phyloP scores from a whole-genome alignment of 1,140 invertebrate genomes.

The Adoxophyes honmai region DNA sequence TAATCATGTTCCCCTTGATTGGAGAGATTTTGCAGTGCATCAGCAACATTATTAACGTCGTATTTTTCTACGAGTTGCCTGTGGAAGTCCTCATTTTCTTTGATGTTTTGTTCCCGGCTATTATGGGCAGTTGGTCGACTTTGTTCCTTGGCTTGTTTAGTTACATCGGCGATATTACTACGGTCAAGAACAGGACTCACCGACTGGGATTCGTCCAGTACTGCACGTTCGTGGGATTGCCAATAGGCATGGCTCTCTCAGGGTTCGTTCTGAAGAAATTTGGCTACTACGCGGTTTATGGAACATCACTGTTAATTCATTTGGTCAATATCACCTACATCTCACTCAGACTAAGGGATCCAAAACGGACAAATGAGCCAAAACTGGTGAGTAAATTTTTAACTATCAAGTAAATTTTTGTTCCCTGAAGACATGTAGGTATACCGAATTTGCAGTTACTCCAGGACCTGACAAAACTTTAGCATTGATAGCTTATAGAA shows the following conservation, averaged over 20 bases:
- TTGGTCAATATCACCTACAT: conserved; percentile 53
- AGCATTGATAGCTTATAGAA: too few relatives aligned
- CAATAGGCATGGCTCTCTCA: conserved; percentile 65
- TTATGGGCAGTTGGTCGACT: conserved; percentile 75
- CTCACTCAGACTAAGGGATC: conserved; percentile 64
- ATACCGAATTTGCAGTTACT: too few relatives aligned
- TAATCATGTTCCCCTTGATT: conserved; percentile 65
- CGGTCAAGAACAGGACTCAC: conserved; percentile 73
- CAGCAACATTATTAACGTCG: conserved; percentile 72
- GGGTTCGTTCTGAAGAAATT: conserved; percentile 57
- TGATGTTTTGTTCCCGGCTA: conserved; percentile 70
- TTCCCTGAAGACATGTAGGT: too few relatives aligned
- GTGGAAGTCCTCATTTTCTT: conserved; percentile 68
- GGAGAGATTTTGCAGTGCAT: conserved; percentile 62
- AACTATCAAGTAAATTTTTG: too few relatives aligned
- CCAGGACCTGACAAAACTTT: too few relatives aligned
- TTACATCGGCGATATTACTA: conserved; percentile 77
- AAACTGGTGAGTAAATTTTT: conserved; percentile 80
- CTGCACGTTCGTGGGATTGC: conserved; percentile 70
- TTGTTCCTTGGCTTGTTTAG: conserved; percentile 75
- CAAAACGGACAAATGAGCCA: conserved; percentile 78
- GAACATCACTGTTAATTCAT: conserved; percentile 43
- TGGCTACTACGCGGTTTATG: conserved; percentile 66
- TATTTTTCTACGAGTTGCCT: conserved; percentile 68
- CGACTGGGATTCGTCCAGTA: conserved; percentile 77